A percentile compares a stretch with the other conserved stretches of the same genome.
These are phyloP conservation scores for Macrosteles quadrilineatus DNA, from an alignment of 1,140 invertebrate genomes.

Conservation along the genomic window DNA sequence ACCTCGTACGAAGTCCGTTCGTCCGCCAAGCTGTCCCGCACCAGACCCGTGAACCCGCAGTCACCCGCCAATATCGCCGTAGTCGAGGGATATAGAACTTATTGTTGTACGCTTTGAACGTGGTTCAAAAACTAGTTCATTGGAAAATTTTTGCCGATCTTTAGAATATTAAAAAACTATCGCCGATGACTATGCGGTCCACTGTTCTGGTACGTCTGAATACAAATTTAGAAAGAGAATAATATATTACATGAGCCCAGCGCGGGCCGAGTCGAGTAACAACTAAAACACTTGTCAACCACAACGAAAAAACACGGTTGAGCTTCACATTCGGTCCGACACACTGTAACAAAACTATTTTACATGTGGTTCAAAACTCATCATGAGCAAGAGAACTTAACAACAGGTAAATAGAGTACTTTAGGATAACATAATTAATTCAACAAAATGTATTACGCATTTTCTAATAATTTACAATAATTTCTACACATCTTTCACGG, in stretches of 20 bases:
- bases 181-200: too few relatives aligned
- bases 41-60: too few relatives aligned
- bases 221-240: slow-evolving; percentile 23
- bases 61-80: too few relatives aligned
- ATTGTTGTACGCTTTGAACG: too few relatives aligned
- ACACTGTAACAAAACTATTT: background rate
- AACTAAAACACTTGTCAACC: slow-evolving; percentile 7
- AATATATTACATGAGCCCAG: slow-evolving; percentile 6
- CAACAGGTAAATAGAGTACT: slow-evolving; percentile 17
- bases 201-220: background rate
- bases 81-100: too few relatives aligned
- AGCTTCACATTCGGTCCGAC: background rate
- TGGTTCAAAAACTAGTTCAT: too few relatives aligned
- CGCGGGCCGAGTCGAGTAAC: background rate
- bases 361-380: background rate
- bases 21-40: too few relatives aligned
- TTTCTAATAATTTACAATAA: slow-evolving; percentile 20
- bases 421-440: slow-evolving; percentile 20
- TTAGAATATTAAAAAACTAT: too few relatives aligned
- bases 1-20: too few relatives aligned
- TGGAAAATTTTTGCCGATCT: too few relatives aligned
- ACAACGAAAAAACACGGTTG: slow-evolving; percentile 11
- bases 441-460: slow-evolving; percentile 3
- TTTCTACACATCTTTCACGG: too few relatives aligned
- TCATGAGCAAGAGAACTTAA: slow-evolving; percentile 2